phyloP scores from a whole-genome alignment of 1,140 invertebrate species.

The Varroa destructor region DNA sequence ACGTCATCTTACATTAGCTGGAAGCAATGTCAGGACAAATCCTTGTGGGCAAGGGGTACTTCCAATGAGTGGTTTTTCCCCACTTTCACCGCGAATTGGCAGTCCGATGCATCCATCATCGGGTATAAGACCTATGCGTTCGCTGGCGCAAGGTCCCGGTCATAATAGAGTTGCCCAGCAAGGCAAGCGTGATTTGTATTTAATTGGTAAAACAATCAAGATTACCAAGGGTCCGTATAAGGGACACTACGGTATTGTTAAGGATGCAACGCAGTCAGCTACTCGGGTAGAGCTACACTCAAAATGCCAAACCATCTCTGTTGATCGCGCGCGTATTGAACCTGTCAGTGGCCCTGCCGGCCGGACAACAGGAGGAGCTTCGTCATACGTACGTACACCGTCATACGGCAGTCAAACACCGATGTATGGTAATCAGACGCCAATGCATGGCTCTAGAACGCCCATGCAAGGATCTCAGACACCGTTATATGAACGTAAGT shows the following conservation, averaged over 20 bases:
- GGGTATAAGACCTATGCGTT: slow-evolving; percentile 34
- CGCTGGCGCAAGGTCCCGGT: slow-evolving; percentile 26
- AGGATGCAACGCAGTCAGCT: slow-evolving; percentile 86
- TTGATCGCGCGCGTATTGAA: slow-evolving; percentile 80
- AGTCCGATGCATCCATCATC: slow-evolving; percentile 63
- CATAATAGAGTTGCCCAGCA: slow-evolving; percentile 40
- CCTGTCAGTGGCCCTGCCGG: slow-evolving; percentile 48
- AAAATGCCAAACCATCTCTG: slow-evolving; percentile 90
- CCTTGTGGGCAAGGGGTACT: slow-evolving; percentile 27
- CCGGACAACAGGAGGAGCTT: slow-evolving; percentile 50
- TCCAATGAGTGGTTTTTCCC: slow-evolving; percentile 30
- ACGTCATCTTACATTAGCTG: slow-evolving; percentile 73
- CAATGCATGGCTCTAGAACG: slow-evolving; percentile 43
- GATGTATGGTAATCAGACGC: slow-evolving; percentile 59
- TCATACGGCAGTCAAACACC: slow-evolving; percentile 65
- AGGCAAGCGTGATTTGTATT: slow-evolving; percentile 57
- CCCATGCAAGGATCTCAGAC: slow-evolving; percentile 66
- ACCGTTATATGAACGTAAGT: slow-evolving; percentile 61
- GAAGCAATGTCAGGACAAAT: slow-evolving; percentile 50
- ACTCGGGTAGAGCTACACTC: slow-evolving; percentile 91
- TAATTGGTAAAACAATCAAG: slow-evolving; percentile 93
- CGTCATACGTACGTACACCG: slow-evolving; percentile 71
- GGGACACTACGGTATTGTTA: slow-evolving; percentile 55
- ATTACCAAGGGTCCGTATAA: slow-evolving; percentile 95
- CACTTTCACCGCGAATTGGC: slow-evolving; percentile 68